Evolutionary conservation across 2,797 vertebrate species (phyloP).

Genomic region (Tachyglossus aculeatus): DNA sequence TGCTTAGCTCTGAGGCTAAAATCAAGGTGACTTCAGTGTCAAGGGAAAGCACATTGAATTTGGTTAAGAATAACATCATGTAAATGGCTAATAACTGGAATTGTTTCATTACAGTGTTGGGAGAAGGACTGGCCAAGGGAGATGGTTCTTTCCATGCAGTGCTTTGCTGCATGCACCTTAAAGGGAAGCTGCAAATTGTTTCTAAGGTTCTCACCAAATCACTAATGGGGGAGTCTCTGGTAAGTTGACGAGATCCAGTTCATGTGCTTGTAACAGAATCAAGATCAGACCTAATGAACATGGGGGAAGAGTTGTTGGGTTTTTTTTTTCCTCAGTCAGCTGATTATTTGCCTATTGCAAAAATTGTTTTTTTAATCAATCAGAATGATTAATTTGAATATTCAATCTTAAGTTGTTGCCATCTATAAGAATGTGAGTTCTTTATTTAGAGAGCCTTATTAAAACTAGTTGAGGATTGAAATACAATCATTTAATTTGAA

Average conservation of each 20-base stretch:
- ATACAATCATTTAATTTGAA: no score
- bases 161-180: conserved; percentile 91
- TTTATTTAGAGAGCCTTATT: no score
- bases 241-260: conserved; percentile 69
- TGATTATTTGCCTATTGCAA: no score
- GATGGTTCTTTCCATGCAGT: conserved; percentile 87
- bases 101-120: conserved; percentile 83
- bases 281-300: not conserved
- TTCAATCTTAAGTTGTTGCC: no score
- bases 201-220: conserved; percentile 92
- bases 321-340: no score
- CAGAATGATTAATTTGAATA: not conserved
- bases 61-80: not conserved
- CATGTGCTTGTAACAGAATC: not conserved
- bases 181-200: conserved; percentile 94
- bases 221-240: conserved; percentile 95
- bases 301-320: no score
- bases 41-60: not conserved
- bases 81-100: conserved; percentile 46
- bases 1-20: no score
- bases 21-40: conserved; percentile 14
- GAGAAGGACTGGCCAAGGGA: conserved; percentile 88
- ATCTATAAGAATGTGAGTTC: no score
- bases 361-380: no score
- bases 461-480: no score